Evolutionary conservation across 2,113 vertebrate genomes (phyloP).

Genomic region (Heterocephalus glaber): DNA sequence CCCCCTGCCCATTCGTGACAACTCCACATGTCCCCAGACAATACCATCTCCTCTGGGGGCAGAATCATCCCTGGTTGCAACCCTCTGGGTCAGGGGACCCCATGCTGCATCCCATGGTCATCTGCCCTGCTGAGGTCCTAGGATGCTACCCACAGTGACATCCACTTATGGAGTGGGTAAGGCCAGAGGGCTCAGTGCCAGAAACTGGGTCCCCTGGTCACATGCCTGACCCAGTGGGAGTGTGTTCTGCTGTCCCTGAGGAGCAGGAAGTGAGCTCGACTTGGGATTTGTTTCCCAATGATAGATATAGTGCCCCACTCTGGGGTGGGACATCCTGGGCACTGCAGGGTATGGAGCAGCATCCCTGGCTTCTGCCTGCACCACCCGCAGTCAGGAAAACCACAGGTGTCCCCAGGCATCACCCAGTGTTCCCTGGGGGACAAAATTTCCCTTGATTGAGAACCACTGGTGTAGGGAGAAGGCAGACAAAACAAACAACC

Average conservation of each 20-base stretch:
- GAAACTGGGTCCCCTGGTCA: too few relatives aligned
- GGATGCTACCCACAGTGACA: background rate
- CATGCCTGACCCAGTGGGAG: fast-evolving
- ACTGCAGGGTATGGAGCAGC: background rate
- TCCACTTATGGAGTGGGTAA: too few relatives aligned
- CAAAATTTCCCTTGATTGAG: background rate
- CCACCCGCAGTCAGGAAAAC: background rate
- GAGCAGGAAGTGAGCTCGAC: fast-evolving
- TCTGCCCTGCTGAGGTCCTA: background rate
- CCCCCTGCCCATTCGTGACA: background rate
- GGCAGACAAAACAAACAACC: background rate
- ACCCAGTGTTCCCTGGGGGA: background rate
- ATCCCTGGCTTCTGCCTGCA: background rate
- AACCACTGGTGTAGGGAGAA: background rate
- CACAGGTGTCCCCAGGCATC: background rate
- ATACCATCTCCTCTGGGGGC: background rate
- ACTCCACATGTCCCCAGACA: background rate
- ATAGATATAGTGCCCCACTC: background rate
- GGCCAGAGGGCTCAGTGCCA: background rate
- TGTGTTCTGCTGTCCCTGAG: background rate
- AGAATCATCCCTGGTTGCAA: background rate
- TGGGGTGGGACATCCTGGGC: background rate
- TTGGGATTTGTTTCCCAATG: background rate
- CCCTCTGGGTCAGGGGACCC: background rate
- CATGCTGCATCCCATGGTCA: too few relatives aligned